These are phyloP conservation scores for Stictocephala bisonia DNA, from an alignment of 2,888 invertebrate genomes.

Conservation along the genomic window DNA sequence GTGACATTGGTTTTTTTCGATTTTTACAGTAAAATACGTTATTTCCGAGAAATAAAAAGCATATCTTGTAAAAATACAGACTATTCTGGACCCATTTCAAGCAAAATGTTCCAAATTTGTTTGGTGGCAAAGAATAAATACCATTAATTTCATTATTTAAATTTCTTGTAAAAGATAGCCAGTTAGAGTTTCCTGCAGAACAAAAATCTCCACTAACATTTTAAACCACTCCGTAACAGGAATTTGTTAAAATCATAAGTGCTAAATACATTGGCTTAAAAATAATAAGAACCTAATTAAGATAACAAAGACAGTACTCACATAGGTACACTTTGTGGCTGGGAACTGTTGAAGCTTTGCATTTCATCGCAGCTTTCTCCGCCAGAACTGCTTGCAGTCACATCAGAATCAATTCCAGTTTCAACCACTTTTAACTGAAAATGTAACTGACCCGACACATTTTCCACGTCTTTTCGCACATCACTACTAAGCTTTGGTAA, in stretches of 20 bases:
- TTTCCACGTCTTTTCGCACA: slow-evolving; percentile 70
- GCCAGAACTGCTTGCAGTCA: slow-evolving; percentile 93
- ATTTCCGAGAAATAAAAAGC: no score
- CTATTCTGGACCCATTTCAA: no score
- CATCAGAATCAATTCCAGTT: slow-evolving; percentile 88
- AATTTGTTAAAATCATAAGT: neutral
- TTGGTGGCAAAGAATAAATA: no score
- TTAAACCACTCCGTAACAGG: neutral
- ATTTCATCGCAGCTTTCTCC: slow-evolving; percentile 95
- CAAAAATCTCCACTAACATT: no score
- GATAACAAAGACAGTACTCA: slow-evolving; percentile 68
- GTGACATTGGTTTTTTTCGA: no score
- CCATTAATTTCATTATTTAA: no score
- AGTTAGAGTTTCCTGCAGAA: no score
- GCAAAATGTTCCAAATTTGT: no score
- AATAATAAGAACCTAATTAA: neutral
- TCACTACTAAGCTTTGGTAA: slow-evolving; percentile 54
- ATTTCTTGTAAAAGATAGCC: no score
- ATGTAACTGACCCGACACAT: slow-evolving; percentile 78
- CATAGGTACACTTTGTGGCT: slow-evolving; percentile 79
- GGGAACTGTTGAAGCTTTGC: slow-evolving; percentile 81
- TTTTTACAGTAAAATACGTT: no score
- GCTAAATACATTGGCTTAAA: no score
- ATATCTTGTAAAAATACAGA: no score
- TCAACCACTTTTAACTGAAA: slow-evolving; percentile 81